Base-by-base conservation (phyloP, 2,888 invertebrate species). In the Lepidonotus clava region DNA sequence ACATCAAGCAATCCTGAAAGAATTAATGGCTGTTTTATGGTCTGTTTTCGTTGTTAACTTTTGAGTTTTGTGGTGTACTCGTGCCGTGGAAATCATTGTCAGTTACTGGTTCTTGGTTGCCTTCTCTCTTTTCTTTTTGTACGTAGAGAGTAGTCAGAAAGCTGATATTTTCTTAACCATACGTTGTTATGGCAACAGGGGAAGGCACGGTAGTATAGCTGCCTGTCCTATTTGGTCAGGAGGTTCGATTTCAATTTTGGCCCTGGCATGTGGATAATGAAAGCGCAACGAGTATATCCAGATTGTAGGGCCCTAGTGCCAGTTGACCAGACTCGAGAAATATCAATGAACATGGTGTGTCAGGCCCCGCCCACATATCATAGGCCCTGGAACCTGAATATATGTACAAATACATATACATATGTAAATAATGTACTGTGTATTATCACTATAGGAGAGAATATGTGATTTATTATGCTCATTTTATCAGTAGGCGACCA, bases 71-170 rank as follows among this genome's bases (percentile, higher is more conserved):
- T 80, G 34, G 46, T 28, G 80, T 80, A 80, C 51, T 80, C 46
- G 80, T 80, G 28, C 41, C 34, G 80, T 80, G 46, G 38, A 71
- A 51, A 80, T 80, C 46, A 80, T 80, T 32, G 80, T 80, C 80
- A 80, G 80, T 80, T 51, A 34, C 80, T 80, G 80, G 80, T 46
- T 80, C 41, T 80, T 80, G 80, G 80, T 80, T 80, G 80, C 80
- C 80, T 80, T 80, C 80, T 46, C 24, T 11, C 14, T 80, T 38
- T 36, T n/a, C n/a, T n/a, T 41, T 46, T 80, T 80, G 80, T 80
- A 46, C 24, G 80, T 80, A 80, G 80, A 46, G 5, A 6, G 41
- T 80, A 80, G 80, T 38, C 56, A 32, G 66, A 32, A 80, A 24
- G 41, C 80, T 28, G 80, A 80, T 80, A 80, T 80, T 80, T 80